A percentile compares a stretch with the other conserved stretches of the same genome.
phyloP scores from a whole-genome alignment of 2,113 vertebrate species.

The Coptodon bakossiorum region DNA sequence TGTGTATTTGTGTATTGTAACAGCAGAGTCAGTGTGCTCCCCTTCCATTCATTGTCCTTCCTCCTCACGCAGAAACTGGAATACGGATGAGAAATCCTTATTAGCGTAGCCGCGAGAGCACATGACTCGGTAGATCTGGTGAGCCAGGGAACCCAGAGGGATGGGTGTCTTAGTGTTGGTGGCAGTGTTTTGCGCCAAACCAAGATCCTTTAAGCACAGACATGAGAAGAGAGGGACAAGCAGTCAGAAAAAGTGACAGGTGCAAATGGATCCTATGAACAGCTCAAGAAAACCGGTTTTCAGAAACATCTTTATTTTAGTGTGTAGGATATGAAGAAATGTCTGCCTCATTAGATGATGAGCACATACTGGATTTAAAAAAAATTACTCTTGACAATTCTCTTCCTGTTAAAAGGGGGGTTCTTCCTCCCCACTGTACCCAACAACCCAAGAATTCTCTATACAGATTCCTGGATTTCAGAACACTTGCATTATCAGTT shows the following conservation, averaged over 20 bases:
- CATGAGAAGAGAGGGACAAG: neutral
- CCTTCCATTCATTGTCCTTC: conserved; percentile 74
- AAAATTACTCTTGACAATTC: neutral
- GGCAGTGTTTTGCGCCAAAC: conserved; percentile 91
- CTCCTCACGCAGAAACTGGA: conserved; percentile 96
- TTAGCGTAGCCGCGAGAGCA: conserved; percentile 89
- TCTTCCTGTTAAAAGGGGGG: neutral
- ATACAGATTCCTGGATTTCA: neutral
- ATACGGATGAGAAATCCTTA: conserved; percentile 98
- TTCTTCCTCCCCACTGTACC: neutral
- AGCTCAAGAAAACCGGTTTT: neutral
- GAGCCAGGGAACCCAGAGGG: conserved; percentile 86
- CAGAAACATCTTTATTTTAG: neutral
- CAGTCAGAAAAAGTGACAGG: neutral
- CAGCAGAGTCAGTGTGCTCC: neutral
- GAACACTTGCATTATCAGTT: neutral
- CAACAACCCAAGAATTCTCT: neutral
- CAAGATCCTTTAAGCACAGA: conserved; percentile 80
- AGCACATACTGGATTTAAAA: neutral
- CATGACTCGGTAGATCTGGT: conserved; percentile 96
- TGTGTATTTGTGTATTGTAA: conserved; percentile 1
- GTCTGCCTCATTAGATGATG: neutral
- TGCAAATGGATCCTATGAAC: neutral
- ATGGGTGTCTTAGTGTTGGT: conserved; percentile 90
- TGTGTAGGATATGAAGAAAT: neutral